Percentiles rank a stretch among this genome's conserved stretches.
Evolutionary conservation across 2,113 vertebrate species (phyloP).

Genomic region (Trogon surrucura): DNA sequence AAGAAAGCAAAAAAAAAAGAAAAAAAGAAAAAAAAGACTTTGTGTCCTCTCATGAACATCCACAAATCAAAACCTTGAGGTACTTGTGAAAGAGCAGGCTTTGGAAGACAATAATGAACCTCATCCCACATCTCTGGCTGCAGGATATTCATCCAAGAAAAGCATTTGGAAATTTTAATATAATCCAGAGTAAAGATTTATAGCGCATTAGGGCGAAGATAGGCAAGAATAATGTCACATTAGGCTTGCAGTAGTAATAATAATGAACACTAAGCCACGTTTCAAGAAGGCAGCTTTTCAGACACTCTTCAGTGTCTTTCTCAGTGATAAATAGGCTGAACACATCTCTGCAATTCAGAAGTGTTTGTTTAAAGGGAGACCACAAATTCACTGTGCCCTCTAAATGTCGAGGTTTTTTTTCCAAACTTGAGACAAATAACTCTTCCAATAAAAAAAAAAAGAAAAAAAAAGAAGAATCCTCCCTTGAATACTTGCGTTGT

Average conservation of each 20-base stretch:
- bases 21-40: background rate
- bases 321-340: background rate
- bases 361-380: constrained; percentile 15
- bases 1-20: background rate
- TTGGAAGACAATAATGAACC: constrained; percentile 60
- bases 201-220: constrained; percentile 50
- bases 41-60: background rate
- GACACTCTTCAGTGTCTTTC: background rate
- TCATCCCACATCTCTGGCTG: constrained; percentile 44
- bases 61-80: constrained; percentile 55
- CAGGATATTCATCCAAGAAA: constrained; percentile 66
- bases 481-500: constrained; percentile 9
- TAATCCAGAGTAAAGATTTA: constrained; percentile 70
- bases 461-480: background rate
- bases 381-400: background rate
- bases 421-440: constrained; percentile 27
- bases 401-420: background rate
- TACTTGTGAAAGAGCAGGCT: constrained; percentile 33
- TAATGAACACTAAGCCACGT: background rate
- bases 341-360: background rate
- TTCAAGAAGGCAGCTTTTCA: constrained; percentile 13
- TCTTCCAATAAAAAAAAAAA: background rate
- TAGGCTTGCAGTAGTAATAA: constrained; percentile 42
- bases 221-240: constrained; percentile 68
- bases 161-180: constrained; percentile 71